phyloP scores from a whole-genome alignment of 2,797 vertebrate genomes.

The Syncerus caffer region DNA sequence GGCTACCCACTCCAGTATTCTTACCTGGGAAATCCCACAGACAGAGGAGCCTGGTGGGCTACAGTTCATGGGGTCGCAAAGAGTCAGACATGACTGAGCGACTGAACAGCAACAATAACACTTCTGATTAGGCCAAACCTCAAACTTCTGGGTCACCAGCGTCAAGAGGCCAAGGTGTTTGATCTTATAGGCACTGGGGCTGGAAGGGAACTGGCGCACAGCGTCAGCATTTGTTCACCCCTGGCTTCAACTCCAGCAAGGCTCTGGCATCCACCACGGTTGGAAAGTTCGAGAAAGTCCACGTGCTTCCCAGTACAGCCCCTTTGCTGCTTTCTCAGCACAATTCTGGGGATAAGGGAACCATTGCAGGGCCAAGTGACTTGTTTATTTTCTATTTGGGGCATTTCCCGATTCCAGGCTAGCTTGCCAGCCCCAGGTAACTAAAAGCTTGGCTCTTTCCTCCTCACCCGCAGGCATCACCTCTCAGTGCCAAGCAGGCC shows the following conservation, averaged over 20 bases:
- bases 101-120: background rate
- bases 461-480: rapidly evolving
- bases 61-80: background rate
- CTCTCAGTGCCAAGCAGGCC: background rate
- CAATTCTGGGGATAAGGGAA: no score
- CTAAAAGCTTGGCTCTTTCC: background rate
- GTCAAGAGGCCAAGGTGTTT: background rate
- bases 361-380: background rate
- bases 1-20: background rate
- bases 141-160: background rate
- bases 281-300: background rate
- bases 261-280: background rate
- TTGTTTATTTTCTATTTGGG: background rate
- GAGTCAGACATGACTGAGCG: background rate
- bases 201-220: background rate
- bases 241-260: background rate
- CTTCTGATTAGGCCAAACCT: background rate
- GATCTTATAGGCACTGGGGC: background rate
- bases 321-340: background rate
- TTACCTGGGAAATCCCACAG: background rate
- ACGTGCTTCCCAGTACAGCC: background rate
- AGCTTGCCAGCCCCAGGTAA: background rate
- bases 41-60: background rate
- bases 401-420: background rate
- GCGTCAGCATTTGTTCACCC: background rate